Conservation (phyloP, 2,888 invertebrate genomes). For the Eutolmus rufibarbis region DNA sequence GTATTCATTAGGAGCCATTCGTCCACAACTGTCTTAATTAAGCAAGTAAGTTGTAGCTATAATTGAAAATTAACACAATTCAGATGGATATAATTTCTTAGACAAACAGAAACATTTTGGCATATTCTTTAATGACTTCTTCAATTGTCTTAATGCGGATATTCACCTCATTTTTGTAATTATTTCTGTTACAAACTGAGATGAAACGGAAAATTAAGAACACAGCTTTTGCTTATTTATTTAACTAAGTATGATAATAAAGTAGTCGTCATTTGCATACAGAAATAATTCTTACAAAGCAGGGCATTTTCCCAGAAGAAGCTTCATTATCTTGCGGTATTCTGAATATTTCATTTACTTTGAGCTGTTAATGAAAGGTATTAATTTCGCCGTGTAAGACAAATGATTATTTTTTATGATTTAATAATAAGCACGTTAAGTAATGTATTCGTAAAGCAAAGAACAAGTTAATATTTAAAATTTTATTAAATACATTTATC, state of each 20-base stretch:
- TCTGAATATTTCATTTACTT: neutral
- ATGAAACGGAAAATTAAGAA: neutral
- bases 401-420: neutral
- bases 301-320: neutral
- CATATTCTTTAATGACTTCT: neutral
- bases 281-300: neutral
- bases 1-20: neutral
- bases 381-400: neutral
- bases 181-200: neutral
- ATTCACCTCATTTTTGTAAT: neutral
- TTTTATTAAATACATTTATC: too few species aligned
- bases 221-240: neutral
- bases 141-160: neutral
- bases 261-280: neutral
- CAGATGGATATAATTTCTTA: neutral
- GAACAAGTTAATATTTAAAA: too few species aligned
- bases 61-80: neutral
- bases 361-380: neutral
- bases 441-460: neutral
- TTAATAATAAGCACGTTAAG: neutral
- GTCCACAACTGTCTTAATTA: neutral
- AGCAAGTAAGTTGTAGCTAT: neutral
- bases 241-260: neutral
- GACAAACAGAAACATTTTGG: neutral
- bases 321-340: neutral